Conservation (phyloP, 2,888 invertebrate species). For the Drosophila mulleri region DNA sequence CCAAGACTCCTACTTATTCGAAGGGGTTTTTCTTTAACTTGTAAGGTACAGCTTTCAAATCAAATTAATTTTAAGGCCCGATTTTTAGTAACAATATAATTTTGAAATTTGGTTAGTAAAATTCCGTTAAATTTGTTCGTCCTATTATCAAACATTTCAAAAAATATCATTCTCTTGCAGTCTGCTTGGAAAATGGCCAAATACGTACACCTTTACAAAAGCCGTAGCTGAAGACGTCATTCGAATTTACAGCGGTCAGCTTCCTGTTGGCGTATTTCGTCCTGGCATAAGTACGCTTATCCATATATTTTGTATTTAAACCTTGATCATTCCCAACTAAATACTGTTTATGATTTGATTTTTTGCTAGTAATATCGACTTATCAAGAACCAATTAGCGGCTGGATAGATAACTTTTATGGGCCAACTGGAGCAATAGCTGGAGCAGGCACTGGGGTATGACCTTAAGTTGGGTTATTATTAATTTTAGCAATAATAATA, state of each 20-base stretch:
- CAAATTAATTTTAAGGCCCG: too few species aligned
- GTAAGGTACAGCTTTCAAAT: too few species aligned
- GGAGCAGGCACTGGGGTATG: constrained; percentile 84
- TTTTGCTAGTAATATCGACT: constrained; percentile 16
- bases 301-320: background rate
- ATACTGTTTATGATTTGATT: background rate
- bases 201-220: constrained; percentile 96
- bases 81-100: too few species aligned
- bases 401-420: constrained; percentile 97
- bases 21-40: too few species aligned
- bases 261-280: constrained; percentile 19
- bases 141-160: too few species aligned
- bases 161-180: background rate
- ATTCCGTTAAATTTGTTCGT: too few species aligned
- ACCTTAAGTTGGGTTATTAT: background rate
- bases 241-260: background rate
- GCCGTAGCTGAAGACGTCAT: constrained; percentile 84
- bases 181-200: constrained; percentile 88
- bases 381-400: constrained; percentile 90
- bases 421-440: constrained; percentile 91
- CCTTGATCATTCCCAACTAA: background rate
- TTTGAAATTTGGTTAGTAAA: too few species aligned
- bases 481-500: background rate
- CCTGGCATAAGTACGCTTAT: constrained; percentile 23
- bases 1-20: too few species aligned